These are phyloP conservation scores for Epicauta chinensis DNA, from an alignment of 1,140 invertebrate genomes.

Conservation along the genomic window DNA sequence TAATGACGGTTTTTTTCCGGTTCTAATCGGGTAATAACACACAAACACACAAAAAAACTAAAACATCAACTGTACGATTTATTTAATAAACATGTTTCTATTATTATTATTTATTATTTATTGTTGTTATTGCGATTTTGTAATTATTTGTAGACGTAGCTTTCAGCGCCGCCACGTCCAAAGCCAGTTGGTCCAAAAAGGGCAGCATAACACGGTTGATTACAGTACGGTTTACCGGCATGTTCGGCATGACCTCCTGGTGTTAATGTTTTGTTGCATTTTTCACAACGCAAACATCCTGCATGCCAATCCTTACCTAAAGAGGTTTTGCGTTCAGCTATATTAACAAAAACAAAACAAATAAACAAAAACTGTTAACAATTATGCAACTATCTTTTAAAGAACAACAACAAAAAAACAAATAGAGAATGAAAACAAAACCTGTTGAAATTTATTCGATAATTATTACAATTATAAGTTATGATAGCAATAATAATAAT, in stretches of 20 bases:
- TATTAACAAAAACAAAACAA: neutral
- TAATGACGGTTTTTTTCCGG: no score
- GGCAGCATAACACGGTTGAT: slow-evolving; percentile 68
- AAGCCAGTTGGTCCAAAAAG: slow-evolving; percentile 58
- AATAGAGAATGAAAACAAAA: no score
- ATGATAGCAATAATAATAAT: no score
- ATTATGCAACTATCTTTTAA: no score
- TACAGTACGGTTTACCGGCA: slow-evolving; percentile 72
- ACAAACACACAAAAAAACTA: no score
- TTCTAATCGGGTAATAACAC: no score
- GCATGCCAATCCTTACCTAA: slow-evolving; percentile 77
- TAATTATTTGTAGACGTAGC: slow-evolving; percentile 55
- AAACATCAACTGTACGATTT: no score
- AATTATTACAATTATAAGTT: no score
- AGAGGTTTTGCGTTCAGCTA: slow-evolving; percentile 73
- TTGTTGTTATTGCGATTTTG: slow-evolving; percentile 20
- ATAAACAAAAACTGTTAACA: no score
- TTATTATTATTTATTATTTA: neutral
- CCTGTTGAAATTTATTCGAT: no score
- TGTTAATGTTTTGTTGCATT: slow-evolving; percentile 71
- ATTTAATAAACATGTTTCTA: neutral
- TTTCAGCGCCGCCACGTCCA: slow-evolving; percentile 52
- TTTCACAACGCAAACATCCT: slow-evolving; percentile 65
- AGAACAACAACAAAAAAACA: no score
- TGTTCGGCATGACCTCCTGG: slow-evolving; percentile 67